These are phyloP conservation scores for Ibycter americanus DNA, from an alignment of 2,797 vertebrate genomes.

Conservation along the genomic window DNA sequence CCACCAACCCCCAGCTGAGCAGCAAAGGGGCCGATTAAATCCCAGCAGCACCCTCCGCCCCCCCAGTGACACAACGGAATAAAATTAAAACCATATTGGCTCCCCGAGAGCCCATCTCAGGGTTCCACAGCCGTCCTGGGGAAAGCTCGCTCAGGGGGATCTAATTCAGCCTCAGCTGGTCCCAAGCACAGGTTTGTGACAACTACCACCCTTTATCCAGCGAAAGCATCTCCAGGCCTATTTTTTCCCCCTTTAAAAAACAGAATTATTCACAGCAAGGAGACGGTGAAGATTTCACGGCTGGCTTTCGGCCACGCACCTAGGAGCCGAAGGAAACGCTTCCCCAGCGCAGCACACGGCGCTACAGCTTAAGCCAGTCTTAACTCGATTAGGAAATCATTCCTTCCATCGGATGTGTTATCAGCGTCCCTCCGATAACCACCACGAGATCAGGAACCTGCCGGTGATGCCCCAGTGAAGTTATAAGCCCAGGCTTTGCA, in stretches of 20 bases:
- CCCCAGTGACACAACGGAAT: neutral
- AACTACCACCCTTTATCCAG: neutral
- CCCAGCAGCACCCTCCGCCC: neutral
- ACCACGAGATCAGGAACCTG: neutral
- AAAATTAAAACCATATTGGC: neutral
- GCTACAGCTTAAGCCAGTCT: neutral
- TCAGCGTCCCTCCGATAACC: neutral
- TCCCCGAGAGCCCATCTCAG: neutral
- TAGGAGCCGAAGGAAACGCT: neutral
- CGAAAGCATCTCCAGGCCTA: fast-evolving
- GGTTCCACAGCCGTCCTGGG: neutral
- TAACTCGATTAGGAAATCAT: neutral
- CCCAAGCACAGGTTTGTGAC: neutral
- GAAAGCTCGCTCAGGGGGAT: neutral
- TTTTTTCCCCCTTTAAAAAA: neutral
- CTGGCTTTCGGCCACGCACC: neutral
- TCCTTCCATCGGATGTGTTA: neutral
- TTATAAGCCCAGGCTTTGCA: fast-evolving
- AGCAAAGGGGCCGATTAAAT: neutral
- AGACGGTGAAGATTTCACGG: fast-evolving
- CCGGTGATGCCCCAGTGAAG: neutral
- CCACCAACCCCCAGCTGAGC: fast-evolving
- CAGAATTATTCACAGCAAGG: neutral
- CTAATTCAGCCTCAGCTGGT: neutral
- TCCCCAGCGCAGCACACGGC: fast-evolving